These are phyloP conservation scores for Dendrolimus pini DNA, from an alignment of 2,888 invertebrate genomes.

Conservation along the genomic window DNA sequence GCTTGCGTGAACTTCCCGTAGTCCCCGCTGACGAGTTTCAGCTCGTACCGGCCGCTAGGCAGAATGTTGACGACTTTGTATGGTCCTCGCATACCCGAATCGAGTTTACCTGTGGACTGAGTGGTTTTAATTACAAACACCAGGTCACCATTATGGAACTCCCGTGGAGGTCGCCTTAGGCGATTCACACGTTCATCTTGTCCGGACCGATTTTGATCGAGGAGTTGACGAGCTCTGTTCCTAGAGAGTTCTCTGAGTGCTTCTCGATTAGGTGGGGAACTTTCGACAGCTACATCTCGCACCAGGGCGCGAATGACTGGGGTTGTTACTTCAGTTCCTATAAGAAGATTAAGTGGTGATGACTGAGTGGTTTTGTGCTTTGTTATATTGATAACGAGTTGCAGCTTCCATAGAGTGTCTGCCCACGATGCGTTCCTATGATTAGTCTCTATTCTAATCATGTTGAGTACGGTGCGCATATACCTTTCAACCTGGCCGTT, in stretches of 20 bases:
- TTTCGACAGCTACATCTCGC: conserved; percentile 11
- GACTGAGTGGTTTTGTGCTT: conserved; percentile 12
- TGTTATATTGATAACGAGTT: conserved; percentile 13
- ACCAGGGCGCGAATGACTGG: conserved; percentile 11
- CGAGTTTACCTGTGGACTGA: conserved; percentile 15
- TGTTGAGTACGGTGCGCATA: conserved; percentile 8
- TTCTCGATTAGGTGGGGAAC: conserved; percentile 5
- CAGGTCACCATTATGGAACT: conserved; percentile 6
- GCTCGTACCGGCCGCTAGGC: conserved; percentile 10
- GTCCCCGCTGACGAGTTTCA: conserved; percentile 9
- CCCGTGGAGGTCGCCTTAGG: too few species aligned
- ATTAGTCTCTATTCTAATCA: conserved; percentile 9
- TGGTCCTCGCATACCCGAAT: conserved; percentile 15
- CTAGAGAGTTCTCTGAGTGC: neutral
- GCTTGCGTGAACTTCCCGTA: conserved; percentile 15
- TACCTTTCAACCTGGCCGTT: conserved; percentile 16
- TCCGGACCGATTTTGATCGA: too few species aligned
- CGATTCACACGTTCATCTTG: too few species aligned
- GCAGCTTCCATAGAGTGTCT: conserved; percentile 6
- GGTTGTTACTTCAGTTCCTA: conserved; percentile 12
- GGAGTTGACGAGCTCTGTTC: too few species aligned
- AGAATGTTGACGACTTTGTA: conserved; percentile 7
- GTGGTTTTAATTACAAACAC: conserved; percentile 16
- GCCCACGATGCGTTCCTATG: conserved; percentile 6
- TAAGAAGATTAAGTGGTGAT: conserved; percentile 14